Conservation (phyloP, 2,797 vertebrate genomes). For the Sebastes ruberrimus region DNA sequence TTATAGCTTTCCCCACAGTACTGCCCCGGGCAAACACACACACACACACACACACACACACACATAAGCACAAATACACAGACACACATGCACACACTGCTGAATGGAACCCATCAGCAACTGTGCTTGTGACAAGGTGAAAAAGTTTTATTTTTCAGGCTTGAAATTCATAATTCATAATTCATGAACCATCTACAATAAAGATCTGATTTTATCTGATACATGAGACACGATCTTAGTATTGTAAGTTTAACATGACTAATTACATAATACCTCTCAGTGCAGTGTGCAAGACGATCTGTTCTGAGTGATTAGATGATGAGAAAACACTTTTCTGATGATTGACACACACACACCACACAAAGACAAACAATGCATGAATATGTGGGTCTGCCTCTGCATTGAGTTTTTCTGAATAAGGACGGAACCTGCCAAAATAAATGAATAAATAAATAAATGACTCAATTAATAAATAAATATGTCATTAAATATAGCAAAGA, state of each 20-base stretch:
- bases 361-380: not conserved
- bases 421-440: too few species aligned
- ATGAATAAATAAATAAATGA: too few species aligned
- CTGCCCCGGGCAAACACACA: constrained; percentile 45
- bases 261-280: not conserved
- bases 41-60: constrained; percentile 7
- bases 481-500: too few species aligned
- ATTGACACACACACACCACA: not conserved
- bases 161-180: constrained; percentile 3
- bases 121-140: not conserved
- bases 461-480: too few species aligned
- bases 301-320: not conserved
- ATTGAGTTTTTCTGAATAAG: not conserved
- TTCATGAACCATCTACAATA: not conserved
- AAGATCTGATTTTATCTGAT: not conserved
- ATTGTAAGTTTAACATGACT: not conserved
- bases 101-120: constrained; percentile 9
- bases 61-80: not conserved
- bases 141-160: constrained; percentile 17
- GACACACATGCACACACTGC: not conserved
- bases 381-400: not conserved
- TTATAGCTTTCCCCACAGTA: constrained; percentile 60
- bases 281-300: not conserved
- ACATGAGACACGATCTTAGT: not conserved
- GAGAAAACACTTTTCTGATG: not conserved